Base-by-base conservation (phyloP, 2,888 invertebrate species). In the Stenodera caucasica region DNA sequence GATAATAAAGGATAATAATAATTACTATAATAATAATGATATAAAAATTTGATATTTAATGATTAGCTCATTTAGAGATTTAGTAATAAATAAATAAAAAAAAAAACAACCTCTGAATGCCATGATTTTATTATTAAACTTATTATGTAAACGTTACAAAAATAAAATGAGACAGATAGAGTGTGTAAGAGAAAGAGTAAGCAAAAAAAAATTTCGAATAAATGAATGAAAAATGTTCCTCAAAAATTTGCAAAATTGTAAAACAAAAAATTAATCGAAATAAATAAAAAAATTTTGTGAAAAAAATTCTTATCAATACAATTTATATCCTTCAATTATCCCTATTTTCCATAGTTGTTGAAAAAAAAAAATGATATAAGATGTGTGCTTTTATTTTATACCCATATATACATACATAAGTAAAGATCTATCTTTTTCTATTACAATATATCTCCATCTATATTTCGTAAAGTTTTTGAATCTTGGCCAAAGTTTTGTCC, bases 11-110 rank as follows among this genome's bases (percentile, higher is more conserved):
- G n/a, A n/a, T n/a, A n/a, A n/a, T n/a, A n/a, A 51, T 51, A 57
- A 57, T 57, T 21, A 11, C 35, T 52, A 56, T 57, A 53, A 57
- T 52, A 57, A 35, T 21, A 45, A 40, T 57, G 53, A 21, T 32
- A n/a, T 18, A 56, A 61, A 57, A 65, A 70, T 68, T 70, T 67
- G 67, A 68, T 68, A 68, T n/a, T n/a, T n/a, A n/a, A 67, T 67
- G 67, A 66, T 59, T 68, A 66, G 72, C 70, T 72, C 72, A 69
- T 69, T 70, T 60, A 63, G 58, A 69, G 66, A 68, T 37, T 61
- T 61, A 68, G 40, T 40, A 3, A 40, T 18, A 26, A 6, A 26
- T 26, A 26, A 26, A 26, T 3, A 26, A 5, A 26, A 40, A 2
- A 4, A 40, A 18, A 40, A 40, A 7, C 14, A 15, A 35, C 26